These are phyloP conservation scores for Monochamus alternatus DNA, from an alignment of 2,888 invertebrate species.

Conservation along the genomic window DNA sequence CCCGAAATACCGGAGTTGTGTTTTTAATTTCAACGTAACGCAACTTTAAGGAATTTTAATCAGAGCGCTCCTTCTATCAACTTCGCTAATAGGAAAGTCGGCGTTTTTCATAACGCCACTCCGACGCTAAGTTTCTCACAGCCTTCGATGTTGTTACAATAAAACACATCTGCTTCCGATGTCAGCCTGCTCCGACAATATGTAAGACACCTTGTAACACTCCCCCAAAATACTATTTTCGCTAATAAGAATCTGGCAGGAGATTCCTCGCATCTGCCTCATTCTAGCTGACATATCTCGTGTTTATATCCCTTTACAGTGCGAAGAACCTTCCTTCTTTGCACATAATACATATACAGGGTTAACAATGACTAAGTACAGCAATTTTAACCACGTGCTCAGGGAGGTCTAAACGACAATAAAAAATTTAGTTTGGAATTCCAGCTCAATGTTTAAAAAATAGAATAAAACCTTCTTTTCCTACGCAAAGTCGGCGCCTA, in stretches of 20 bases:
- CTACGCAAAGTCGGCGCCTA: no score
- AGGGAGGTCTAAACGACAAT: no score
- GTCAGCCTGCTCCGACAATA: conserved; percentile 56
- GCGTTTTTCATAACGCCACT: conserved; percentile 42
- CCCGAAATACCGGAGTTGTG: conserved; percentile 34
- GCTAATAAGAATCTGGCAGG: conserved; percentile 52
- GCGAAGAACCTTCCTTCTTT: no score
- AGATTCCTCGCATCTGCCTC: conserved; percentile 43
- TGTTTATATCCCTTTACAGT: background rate
- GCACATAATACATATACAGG: no score
- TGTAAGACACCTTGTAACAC: conserved; percentile 63
- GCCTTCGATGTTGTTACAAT: conserved; percentile 54
- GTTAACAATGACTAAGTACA: no score
- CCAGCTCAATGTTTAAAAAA: no score
- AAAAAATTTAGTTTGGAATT: no score
- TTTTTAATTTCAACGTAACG: conserved; percentile 43
- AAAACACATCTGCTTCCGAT: conserved; percentile 59
- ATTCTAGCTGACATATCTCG: conserved; percentile 16
- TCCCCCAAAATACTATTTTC: conserved; percentile 53
- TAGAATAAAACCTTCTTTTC: no score
- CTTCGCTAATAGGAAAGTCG: conserved; percentile 30
- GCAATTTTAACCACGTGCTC: no score
- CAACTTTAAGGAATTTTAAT: conserved; percentile 44
- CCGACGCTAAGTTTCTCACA: conserved; percentile 40
- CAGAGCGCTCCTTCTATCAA: conserved; percentile 37